These are phyloP conservation scores for Microplitis demolitor DNA, from an alignment of 1,140 invertebrate genomes.

Conservation along the genomic window DNA sequence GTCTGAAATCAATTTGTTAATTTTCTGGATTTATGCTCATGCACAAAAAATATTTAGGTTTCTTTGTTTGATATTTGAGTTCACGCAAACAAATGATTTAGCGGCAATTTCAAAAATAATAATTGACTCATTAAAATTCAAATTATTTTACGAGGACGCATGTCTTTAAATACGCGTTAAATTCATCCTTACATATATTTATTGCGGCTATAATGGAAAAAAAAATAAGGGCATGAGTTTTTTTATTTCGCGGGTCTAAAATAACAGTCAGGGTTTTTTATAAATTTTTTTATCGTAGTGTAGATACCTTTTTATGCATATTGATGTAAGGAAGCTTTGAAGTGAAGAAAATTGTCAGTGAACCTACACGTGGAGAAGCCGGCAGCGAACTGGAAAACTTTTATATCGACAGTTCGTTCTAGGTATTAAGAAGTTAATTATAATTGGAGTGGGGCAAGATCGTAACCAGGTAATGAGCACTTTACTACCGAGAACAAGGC, in stretches of 20 bases:
- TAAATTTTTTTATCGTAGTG: background rate
- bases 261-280: background rate
- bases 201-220: background rate
- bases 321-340: background rate
- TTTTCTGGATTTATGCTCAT: too few relatives aligned
- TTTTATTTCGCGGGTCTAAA: background rate
- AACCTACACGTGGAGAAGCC: background rate
- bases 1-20: too few relatives aligned
- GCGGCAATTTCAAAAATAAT: constrained; percentile 48
- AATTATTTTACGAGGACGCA: constrained; percentile 18
- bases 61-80: too few relatives aligned
- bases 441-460: constrained; percentile 25
- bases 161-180: background rate
- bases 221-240: background rate
- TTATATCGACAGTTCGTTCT: constrained; percentile 21
- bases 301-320: background rate
- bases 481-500: constrained; percentile 7
- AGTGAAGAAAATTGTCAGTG: background rate
- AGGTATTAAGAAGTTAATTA: constrained; percentile 23
- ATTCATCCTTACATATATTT: background rate
- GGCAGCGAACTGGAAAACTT: constrained; percentile 20
- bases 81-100: constrained; percentile 2
- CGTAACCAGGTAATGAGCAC: constrained; percentile 29
- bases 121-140: constrained; percentile 50
- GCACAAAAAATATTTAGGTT: too few relatives aligned